phyloP scores from a whole-genome alignment of 2,113 vertebrate genomes.

The Gallinago paraguaiae region DNA sequence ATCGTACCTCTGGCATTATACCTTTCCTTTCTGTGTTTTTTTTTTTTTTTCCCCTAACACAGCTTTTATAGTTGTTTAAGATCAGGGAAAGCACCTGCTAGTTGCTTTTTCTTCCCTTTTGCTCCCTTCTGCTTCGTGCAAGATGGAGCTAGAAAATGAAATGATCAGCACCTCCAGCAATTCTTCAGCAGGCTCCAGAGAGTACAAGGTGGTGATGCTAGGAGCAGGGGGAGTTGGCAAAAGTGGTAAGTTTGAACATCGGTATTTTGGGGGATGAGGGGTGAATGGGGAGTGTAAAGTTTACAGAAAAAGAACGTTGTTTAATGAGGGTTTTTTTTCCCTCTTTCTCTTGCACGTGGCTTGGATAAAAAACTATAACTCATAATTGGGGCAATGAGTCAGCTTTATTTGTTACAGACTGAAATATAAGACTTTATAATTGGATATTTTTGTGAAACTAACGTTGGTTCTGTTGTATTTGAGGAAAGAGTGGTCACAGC shows the following conservation, averaged over 20 bases:
- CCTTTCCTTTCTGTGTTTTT: background rate
- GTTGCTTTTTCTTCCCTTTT: constrained; percentile 39
- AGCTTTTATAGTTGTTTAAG: constrained; percentile 69
- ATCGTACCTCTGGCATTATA: constrained; percentile 54
- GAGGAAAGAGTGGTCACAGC: background rate
- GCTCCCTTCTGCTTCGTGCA: constrained; percentile 7
- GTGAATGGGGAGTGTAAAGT: background rate
- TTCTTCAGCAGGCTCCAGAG: constrained; percentile 68
- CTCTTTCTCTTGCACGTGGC: background rate
- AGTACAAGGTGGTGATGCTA: constrained; percentile 80
- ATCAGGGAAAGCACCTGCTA: constrained; percentile 62
- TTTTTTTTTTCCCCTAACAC: background rate
- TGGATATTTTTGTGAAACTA: background rate
- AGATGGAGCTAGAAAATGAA: constrained; percentile 76
- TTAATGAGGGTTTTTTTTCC: background rate
- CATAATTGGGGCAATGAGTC: constrained; percentile 5
- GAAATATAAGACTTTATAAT: background rate
- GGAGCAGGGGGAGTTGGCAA: constrained; percentile 79
- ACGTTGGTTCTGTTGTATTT: background rate
- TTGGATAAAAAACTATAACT: background rate
- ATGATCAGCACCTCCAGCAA: constrained; percentile 43
- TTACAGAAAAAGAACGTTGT: background rate
- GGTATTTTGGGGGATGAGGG: background rate
- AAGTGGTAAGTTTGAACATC: constrained; percentile 74
- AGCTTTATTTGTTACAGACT: constrained; percentile 9